Conservation (phyloP, 2,113 vertebrate species). For the Leucoraja erinaceus region DNA sequence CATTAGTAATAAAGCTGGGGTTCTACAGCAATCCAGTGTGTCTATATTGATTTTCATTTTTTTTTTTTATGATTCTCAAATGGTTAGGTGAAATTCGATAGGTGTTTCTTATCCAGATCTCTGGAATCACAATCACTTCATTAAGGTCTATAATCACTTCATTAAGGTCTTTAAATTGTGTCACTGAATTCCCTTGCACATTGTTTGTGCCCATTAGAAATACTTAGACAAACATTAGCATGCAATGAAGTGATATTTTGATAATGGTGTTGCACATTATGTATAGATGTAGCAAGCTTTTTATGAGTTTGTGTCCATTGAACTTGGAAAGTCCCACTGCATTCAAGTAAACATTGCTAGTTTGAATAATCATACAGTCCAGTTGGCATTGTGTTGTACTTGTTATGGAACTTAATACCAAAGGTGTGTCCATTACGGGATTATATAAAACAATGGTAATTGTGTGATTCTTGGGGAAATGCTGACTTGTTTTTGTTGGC, state of each 20-base stretch:
- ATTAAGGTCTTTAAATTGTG: no score
- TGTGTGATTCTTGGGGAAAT: neutral
- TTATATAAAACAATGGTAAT: neutral
- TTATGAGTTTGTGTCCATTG: neutral
- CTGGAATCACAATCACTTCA: neutral
- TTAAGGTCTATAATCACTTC: neutral
- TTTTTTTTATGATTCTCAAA: neutral
- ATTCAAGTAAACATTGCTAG: neutral
- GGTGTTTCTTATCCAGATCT: neutral
- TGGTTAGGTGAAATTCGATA: neutral
- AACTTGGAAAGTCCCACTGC: neutral
- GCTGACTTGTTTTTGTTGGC: neutral
- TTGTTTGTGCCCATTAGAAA: neutral
- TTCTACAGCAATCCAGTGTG: neutral
- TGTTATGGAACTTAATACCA: neutral
- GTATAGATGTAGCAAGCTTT: neutral
- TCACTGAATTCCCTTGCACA: neutral
- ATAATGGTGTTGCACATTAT: neutral
- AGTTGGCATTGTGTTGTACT: neutral
- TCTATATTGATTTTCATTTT: neutral
- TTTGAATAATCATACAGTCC: neutral
- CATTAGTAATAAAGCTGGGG: neutral
- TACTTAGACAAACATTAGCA: neutral
- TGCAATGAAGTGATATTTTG: neutral
- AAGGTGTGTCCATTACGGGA: neutral